Percentiles rank a stretch among this genome's conserved stretches.
Evolutionary conservation across 2,113 vertebrate genomes (phyloP).

Genomic region (Sakesphorus luctuosus): DNA sequence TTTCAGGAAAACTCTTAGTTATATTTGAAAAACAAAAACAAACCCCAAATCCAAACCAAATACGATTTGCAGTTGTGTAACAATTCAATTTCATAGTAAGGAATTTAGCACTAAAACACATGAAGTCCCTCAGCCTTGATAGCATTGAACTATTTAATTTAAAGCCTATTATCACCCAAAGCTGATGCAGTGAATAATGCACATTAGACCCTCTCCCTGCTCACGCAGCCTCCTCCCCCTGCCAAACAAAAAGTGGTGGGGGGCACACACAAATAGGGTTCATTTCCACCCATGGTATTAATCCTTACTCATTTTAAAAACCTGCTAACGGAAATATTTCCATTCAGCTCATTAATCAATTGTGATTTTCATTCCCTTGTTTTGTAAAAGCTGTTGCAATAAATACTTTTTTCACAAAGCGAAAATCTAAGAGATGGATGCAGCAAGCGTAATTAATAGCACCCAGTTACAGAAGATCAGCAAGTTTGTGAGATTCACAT

Average conservation of each 20-base stretch:
- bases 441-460: slow-evolving; percentile 99
- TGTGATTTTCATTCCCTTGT: slow-evolving; percentile 91
- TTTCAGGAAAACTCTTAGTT: slow-evolving; percentile 44
- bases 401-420: slow-evolving; percentile 92
- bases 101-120: neutral
- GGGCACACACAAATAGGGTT: slow-evolving; percentile 6
- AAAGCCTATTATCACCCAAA: slow-evolving; percentile 61
- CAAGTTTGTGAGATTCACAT: slow-evolving; percentile 99
- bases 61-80: slow-evolving; percentile 39
- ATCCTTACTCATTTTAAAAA: slow-evolving; percentile 83
- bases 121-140: slow-evolving; percentile 48
- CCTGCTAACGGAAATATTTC: slow-evolving; percentile 91
- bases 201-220: neutral
- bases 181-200: slow-evolving; percentile 45
- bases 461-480: slow-evolving; percentile 99
- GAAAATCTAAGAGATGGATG: slow-evolving; percentile 95
- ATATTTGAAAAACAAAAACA: slow-evolving; percentile 51
- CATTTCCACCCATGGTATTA: slow-evolving; percentile 72
- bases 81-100: slow-evolving; percentile 51
- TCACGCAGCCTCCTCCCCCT: neutral
- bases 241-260: neutral
- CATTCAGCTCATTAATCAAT: slow-evolving; percentile 98
- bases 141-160: slow-evolving; percentile 42
- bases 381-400: slow-evolving; percentile 93
- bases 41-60: neutral